Percentiles rank a stretch among this genome's conserved stretches.
Evolutionary conservation across 2,888 invertebrate genomes (phyloP).

Genomic region (Magallana nippona): DNA sequence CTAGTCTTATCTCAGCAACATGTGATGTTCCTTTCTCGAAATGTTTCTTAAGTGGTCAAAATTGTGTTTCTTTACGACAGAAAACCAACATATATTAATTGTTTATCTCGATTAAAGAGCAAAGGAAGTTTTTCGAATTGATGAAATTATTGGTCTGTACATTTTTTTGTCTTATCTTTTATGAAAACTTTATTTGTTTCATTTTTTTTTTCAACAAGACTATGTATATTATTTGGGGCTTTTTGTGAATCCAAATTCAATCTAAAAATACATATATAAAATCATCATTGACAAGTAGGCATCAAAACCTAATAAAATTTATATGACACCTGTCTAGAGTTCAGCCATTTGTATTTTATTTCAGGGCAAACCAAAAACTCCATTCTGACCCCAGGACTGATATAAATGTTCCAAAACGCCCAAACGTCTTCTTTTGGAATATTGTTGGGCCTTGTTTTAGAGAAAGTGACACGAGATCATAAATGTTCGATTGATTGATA

Average conservation of each 20-base stretch:
- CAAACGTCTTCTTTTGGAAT: not conserved
- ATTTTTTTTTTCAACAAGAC: too few species aligned
- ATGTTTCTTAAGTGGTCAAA: not conserved
- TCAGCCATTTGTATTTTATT: not conserved
- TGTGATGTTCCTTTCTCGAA: too few species aligned
- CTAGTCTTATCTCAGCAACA: too few species aligned
- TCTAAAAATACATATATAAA: not conserved
- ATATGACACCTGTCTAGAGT: constrained; percentile 11
- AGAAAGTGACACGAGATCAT: constrained; percentile 7
- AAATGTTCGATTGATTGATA: constrained; percentile 29
- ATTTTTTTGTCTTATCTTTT: too few species aligned
- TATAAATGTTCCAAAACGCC: not conserved
- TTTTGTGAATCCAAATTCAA: not conserved
- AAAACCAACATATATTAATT: too few species aligned
- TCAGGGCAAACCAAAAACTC: not conserved
- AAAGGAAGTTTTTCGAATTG: too few species aligned
- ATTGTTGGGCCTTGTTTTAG: not conserved
- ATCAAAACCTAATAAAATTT: constrained; percentile 5
- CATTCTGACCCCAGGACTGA: not conserved
- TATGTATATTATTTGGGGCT: too few species aligned
- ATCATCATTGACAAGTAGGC: not conserved
- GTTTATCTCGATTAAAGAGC: too few species aligned
- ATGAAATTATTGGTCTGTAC: too few species aligned
- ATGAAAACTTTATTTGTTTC: too few species aligned
- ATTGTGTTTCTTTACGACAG: too few species aligned